Base-by-base conservation (phyloP, 2,113 vertebrate genomes). In the Redunca redunca region DNA sequence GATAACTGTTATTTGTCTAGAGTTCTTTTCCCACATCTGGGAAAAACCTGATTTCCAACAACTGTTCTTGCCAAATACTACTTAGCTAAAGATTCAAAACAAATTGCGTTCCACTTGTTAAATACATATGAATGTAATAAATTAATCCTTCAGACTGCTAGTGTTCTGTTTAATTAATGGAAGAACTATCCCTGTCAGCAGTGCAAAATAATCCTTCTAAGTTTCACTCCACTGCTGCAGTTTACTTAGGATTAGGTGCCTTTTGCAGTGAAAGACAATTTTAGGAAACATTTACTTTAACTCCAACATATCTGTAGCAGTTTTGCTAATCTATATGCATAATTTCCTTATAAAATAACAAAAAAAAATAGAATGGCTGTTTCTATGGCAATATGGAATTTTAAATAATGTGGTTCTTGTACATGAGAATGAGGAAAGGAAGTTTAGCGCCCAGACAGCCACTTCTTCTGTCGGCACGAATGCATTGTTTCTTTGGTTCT, bases 21-120 rank as follows among this genome's bases (percentile, higher is more conserved):
- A 60, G 13, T 48, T 92, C 26, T 80, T 91, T 82, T 60, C 80
- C 10, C 28, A 81, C 53, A 96, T 97, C 85, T 95, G 91, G 77
- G 88, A 82, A 77, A 96, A 95, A 94, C 50, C 13, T 88, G 26
- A 94, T 94, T 91, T 91, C 40, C n/a, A 93, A 82, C 17, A 33
- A 94, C 52, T 84, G 14, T 90, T 26, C 7, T 62, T 64, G 82
- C 60, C 95, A 97, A 90, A 93, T 74, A 93, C 48, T 86, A 88
- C 92, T 94, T 89, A 96, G 88, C n/a, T 94, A 94, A 95, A 71
- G 60, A 91, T 60, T 84, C 33, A 86, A 67, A 78, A 80, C 28
- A 57, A 83, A 94, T 74, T n/a, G 87, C 1, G 6, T 94, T 97
- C 88, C 46, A 88, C 33, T 92, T 84, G 21, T 48, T 83, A 64